These are phyloP conservation scores for Arctocebus calabarensis DNA, from an alignment of 2,797 vertebrate species.

Conservation along the genomic window DNA sequence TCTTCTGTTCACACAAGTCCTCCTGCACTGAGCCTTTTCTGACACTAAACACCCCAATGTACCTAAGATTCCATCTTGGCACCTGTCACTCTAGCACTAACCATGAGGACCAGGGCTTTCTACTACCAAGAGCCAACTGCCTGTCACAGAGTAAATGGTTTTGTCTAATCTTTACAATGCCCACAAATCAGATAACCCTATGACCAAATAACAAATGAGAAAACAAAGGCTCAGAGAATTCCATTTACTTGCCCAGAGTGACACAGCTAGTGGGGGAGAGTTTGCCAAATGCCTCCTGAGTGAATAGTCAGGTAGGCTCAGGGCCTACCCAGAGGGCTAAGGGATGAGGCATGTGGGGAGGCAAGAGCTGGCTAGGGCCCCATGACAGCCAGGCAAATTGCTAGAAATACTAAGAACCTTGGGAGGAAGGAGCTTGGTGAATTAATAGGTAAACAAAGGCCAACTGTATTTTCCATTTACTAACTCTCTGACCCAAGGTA, in stretches of 20 bases:
- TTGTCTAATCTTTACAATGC: slow-evolving; percentile 59
- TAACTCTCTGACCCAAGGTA: neutral
- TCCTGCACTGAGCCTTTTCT: slow-evolving; percentile 9
- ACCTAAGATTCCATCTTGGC: slow-evolving; percentile 32
- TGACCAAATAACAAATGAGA: slow-evolving; percentile 25
- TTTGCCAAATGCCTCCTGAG: slow-evolving; percentile 38
- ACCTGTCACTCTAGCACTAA: slow-evolving; percentile 24
- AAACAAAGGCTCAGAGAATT: slow-evolving; percentile 45
- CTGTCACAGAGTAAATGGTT: slow-evolving; percentile 38
- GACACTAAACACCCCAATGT: neutral
- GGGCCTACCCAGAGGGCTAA: neutral
- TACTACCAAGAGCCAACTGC: slow-evolving; percentile 1
- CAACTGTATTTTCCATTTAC: slow-evolving; percentile 53
- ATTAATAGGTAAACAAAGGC: neutral
- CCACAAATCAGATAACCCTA: slow-evolving; percentile 31
- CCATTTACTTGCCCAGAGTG: slow-evolving; percentile 10
- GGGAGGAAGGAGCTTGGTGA: slow-evolving; percentile 45
- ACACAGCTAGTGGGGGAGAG: neutral
- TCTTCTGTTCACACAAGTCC: neutral
- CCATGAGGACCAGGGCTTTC: slow-evolving; percentile 42
- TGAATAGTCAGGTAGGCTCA: slow-evolving; percentile 10
- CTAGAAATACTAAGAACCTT: slow-evolving; percentile 40
- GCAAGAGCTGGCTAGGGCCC: neutral
- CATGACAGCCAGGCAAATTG: neutral
- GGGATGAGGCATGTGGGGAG: neutral